Percentiles rank a stretch among this genome's conserved stretches.
Conservation (phyloP, 2,113 vertebrate species). For the Herpetotheres cachinnans region DNA sequence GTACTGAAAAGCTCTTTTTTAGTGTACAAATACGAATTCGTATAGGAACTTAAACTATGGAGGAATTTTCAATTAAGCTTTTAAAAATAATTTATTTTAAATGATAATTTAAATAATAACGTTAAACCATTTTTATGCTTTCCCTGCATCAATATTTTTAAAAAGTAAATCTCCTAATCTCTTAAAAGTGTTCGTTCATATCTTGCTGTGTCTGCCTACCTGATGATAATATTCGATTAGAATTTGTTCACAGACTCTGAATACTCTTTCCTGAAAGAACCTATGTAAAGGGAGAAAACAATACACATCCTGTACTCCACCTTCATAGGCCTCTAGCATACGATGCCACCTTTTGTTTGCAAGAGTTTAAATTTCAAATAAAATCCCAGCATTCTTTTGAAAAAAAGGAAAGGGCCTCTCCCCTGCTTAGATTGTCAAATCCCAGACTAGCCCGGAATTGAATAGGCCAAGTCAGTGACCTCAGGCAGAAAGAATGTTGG, state of each 20-base stretch:
- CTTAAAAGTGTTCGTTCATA: not conserved
- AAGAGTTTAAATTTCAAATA: constrained; percentile 71
- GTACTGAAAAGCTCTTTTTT: not conserved
- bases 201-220: not conserved
- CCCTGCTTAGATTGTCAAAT: constrained; percentile 72
- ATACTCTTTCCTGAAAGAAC: constrained; percentile 49
- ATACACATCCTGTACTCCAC: constrained; percentile 68
- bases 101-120: not conserved
- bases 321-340: constrained; percentile 68
- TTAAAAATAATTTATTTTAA: not conserved
- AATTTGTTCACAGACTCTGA: constrained; percentile 47
- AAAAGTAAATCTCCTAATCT: not conserved
- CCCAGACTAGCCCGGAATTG: constrained; percentile 74
- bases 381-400: constrained; percentile 69
- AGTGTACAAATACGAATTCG: not conserved
- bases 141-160: not conserved
- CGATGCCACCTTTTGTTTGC: constrained; percentile 71
- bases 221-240: constrained; percentile 42
- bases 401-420: constrained; percentile 65
- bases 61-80: not conserved
- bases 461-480: constrained; percentile 93
- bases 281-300: constrained; percentile 65
- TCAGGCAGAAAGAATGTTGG: constrained; percentile 91
- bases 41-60: not conserved
- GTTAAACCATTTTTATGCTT: not conserved